A percentile compares a stretch with the other conserved stretches of the same genome.
Evolutionary conservation across 2,113 vertebrate genomes (phyloP).

Genomic region (Polyodon spathula): DNA sequence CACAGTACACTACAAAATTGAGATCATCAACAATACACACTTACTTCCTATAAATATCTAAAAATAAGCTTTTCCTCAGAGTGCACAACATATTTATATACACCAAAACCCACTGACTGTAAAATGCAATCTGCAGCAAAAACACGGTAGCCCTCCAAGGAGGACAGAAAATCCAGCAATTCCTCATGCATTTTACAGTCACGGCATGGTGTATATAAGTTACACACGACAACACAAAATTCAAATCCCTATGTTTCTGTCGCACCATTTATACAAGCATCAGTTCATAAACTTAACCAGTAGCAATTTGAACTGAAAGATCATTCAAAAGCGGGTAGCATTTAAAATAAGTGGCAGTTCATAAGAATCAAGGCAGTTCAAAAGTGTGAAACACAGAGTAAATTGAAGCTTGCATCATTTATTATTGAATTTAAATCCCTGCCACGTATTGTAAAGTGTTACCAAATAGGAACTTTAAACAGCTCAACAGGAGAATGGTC

Average conservation of each 20-base stretch:
- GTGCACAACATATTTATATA: conserved; percentile 48
- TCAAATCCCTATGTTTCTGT: too few species aligned
- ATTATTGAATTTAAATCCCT: too few species aligned
- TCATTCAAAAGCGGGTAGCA: too few species aligned
- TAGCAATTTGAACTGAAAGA: too few species aligned
- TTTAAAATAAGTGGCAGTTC: too few species aligned
- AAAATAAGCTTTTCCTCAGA: conserved; percentile 45
- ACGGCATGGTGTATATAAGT: conserved; percentile 15
- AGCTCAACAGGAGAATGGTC: not conserved
- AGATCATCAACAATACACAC: conserved; percentile 30
- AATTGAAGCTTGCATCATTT: too few species aligned
- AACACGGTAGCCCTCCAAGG: conserved; percentile 22
- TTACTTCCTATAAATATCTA: conserved; percentile 40
- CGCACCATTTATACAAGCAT: too few species aligned
- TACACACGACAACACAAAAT: conserved; percentile 14
- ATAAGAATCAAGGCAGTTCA: too few species aligned
- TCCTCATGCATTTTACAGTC: conserved; percentile 19
- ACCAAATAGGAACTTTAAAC: not conserved
- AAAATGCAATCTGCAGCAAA: conserved; percentile 24
- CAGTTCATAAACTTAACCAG: conserved; percentile 2
- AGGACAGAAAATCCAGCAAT: conserved; percentile 10
- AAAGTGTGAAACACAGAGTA: too few species aligned
- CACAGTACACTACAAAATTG: too few species aligned
- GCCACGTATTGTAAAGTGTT: not conserved
- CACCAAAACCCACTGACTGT: conserved; percentile 26